These are phyloP conservation scores for Sphinx pinastri DNA, from an alignment of 2,888 invertebrate genomes.

Conservation along the genomic window DNA sequence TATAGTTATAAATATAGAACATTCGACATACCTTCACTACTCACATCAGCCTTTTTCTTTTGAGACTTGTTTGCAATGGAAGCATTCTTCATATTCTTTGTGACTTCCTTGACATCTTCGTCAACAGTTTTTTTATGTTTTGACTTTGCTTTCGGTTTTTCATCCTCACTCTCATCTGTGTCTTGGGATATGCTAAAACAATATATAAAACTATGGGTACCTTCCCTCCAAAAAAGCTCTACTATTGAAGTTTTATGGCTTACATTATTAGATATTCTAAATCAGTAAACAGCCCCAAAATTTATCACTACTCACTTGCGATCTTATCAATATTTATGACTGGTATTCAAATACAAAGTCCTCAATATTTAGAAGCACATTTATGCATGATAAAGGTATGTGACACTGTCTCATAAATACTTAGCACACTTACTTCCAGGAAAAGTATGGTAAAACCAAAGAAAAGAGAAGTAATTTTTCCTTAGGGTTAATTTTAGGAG, in stretches of 20 bases:
- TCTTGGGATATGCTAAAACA: conserved; percentile 19
- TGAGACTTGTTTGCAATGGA: conserved; percentile 82
- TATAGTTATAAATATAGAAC: not conserved
- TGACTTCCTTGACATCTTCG: conserved; percentile 79
- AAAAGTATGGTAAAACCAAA: not conserved
- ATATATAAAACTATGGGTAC: not conserved
- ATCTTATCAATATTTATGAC: conserved; percentile 15
- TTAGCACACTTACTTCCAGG: not conserved
- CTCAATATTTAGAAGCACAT: not conserved
- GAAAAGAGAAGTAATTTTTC: not conserved
- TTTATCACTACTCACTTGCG: not conserved
- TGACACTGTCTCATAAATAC: too few relatives aligned
- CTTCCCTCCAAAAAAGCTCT: too few relatives aligned
- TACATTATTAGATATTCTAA: not conserved
- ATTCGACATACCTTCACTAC: conserved; percentile 63
- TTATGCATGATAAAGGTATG: not conserved
- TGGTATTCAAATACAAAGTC: not conserved
- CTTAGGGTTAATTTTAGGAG: conserved; percentile 19
- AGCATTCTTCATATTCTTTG: conserved; percentile 84
- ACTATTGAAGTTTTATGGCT: not conserved
- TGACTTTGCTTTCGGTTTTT: conserved; percentile 73
- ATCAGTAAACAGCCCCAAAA: not conserved
- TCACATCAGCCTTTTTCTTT: conserved; percentile 69
- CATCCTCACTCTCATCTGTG: conserved; percentile 77
- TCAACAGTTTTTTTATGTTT: conserved; percentile 80